Evolutionary conservation across 92 coral and sea anemone genomes (phyloP), one percentile per base, ranked within the genome.

Genomic region (Isaurus tuberculatus): DNA sequence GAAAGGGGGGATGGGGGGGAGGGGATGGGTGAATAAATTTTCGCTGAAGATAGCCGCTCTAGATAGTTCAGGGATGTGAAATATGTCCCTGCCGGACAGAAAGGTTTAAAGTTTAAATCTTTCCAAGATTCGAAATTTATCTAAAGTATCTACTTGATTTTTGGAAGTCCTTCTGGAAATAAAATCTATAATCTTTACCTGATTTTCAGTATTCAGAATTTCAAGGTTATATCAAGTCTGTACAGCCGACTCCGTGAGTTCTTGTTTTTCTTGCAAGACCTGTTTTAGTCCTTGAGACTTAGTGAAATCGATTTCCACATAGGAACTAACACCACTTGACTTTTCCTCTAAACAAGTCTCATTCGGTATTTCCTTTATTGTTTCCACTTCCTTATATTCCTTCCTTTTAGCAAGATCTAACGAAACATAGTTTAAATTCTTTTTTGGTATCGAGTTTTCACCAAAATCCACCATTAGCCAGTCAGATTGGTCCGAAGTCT

Each of bases 211-310:
- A 40, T 5, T 55, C 8, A 55, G 5, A 55, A 55, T n/a, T 55
- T 55, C 27, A 19, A 3, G 25, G 10, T n/a, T 40, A 55, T n/a
- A 19, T 55, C 27, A 63, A 20, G 69, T 77, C 30, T 77, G 69
- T 2, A 77, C 82, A 20, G 58, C 25, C 10, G 82, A 77, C 51
- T 58, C 82, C 1, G 44, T 32, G 25, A 67, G 61, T 66, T 91
- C 93, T 84, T 88, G 86, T 13, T 70, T 85, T 28, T 91, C 89
- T 37, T 69, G 88, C 6, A 87, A 79, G 0, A 91, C 93, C 51
- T 91, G 94, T 26, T 90, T 78, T 53, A 96, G 85, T 16, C 98
- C 99, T 55, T 92, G 88, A 10, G 99, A 96, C 75, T 89, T 92
- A 13, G 94, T 90, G 43, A 94, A 94, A 83, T 96, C 99, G 27